Percentiles rank a stretch among this genome's conserved stretches.
phyloP scores from a whole-genome alignment of 1,140 invertebrate species.

The Camponotus pennsylvanicus region DNA sequence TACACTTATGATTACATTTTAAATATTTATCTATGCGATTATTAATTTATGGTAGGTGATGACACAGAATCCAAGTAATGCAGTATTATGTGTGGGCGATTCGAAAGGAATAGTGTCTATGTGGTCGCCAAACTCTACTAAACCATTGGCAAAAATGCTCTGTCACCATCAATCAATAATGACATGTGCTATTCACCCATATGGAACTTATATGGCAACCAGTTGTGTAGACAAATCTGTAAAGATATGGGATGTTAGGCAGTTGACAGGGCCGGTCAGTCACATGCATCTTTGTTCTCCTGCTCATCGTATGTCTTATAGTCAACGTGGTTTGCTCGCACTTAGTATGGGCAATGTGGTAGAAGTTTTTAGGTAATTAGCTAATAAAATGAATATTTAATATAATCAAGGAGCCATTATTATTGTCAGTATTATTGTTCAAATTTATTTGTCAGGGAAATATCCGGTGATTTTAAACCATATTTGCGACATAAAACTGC shows the following conservation, averaged over 20 bases:
- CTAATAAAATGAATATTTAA: not conserved
- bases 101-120: conserved; percentile 96
- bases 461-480: conserved; percentile 87
- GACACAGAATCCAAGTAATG: conserved; percentile 98
- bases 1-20: not conserved
- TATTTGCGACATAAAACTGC: conserved; percentile 93
- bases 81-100: conserved; percentile 96
- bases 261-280: conserved; percentile 92
- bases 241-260: conserved; percentile 98
- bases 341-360: conserved; percentile 93
- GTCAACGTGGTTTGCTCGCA: conserved; percentile 94
- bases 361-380: conserved; percentile 90
- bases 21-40: not conserved
- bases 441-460: conserved; percentile 88
- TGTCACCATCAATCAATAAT: conserved; percentile 95
- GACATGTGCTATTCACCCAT: conserved; percentile 93
- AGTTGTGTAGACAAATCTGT: conserved; percentile 92
- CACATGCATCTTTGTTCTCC: conserved; percentile 90
- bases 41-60: conserved; percentile 87
- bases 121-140: conserved; percentile 97
- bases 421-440: not conserved
- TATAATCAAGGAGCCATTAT: not conserved
- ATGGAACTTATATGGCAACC: conserved; percentile 97
- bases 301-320: conserved; percentile 93
- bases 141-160: conserved; percentile 96